phyloP scores from a whole-genome alignment of 2,797 vertebrate genomes.

The Petrocephalus sullivani region DNA sequence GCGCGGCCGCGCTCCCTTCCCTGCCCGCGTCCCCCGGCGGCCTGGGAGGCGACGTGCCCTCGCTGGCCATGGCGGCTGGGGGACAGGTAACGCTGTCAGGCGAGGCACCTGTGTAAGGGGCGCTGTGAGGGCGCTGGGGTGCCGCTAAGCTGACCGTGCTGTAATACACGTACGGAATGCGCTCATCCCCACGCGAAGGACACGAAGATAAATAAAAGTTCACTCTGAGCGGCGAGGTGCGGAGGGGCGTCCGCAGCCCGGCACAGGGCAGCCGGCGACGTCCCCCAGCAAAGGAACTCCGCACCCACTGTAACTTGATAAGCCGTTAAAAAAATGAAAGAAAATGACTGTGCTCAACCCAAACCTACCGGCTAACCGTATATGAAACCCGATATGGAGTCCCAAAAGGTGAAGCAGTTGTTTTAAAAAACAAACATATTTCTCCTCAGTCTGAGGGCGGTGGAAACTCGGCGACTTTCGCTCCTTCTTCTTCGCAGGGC shows the following conservation, averaged over 20 bases:
- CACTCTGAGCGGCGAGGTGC: neutral
- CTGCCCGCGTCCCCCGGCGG: constrained; percentile 40
- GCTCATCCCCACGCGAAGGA: constrained; percentile 51
- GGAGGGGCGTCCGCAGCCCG: neutral
- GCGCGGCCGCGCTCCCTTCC: constrained; percentile 49
- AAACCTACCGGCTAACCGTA: constrained; percentile 28
- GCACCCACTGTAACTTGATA: constrained; percentile 57
- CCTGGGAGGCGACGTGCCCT: constrained; percentile 57
- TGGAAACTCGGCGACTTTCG: constrained; percentile 35
- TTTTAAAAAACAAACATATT: neutral
- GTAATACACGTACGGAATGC: constrained; percentile 31
- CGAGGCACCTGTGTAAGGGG: constrained; percentile 63
- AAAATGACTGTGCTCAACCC: constrained; percentile 38
- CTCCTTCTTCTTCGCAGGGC: constrained; percentile 24
- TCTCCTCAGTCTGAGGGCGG: constrained; percentile 31
- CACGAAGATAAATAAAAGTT: constrained; percentile 31
- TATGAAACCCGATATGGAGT: neutral
- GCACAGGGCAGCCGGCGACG: neutral
- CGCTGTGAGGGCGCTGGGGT: constrained; percentile 29
- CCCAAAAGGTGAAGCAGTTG: neutral
- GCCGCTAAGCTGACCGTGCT: constrained; percentile 38
- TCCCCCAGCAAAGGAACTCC: constrained; percentile 27
- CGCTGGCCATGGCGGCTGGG: constrained; percentile 74
- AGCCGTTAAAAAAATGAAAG: constrained; percentile 40
- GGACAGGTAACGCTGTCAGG: constrained; percentile 48